Conservation (phyloP, 2,888 invertebrate species). For the Mycalesis mineus region DNA sequence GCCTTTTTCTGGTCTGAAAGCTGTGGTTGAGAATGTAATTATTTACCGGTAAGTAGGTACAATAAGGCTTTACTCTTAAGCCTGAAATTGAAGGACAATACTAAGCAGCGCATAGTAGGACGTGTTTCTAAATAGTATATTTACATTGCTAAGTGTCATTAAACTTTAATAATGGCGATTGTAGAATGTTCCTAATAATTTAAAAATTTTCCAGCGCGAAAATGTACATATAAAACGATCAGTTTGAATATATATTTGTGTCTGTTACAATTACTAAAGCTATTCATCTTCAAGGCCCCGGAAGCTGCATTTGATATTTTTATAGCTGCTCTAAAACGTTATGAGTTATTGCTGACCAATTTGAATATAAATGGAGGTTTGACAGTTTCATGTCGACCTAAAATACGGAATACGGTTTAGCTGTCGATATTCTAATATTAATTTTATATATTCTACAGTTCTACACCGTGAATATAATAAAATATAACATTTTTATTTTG, state of each 20-base stretch:
- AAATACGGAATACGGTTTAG: slow-evolving; percentile 23
- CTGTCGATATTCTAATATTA: background rate
- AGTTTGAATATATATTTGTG: background rate
- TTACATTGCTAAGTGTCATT: too few relatives aligned
- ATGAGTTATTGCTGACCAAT: slow-evolving; percentile 67
- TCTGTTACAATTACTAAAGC: slow-evolving; percentile 2
- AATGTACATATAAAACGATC: background rate
- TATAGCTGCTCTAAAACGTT: slow-evolving; percentile 65
- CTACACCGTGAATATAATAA: too few relatives aligned
- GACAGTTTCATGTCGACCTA: slow-evolving; percentile 55
- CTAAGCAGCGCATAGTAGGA: too few relatives aligned
- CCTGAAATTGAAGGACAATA: too few relatives aligned
- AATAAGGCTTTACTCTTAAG: too few relatives aligned
- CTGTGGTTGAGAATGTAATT: too few relatives aligned
- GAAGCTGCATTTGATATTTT: slow-evolving; percentile 69
- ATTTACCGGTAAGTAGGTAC: too few relatives aligned
- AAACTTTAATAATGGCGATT: too few relatives aligned
- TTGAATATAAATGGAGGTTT: slow-evolving; percentile 68
- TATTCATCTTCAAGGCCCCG: slow-evolving; percentile 3
- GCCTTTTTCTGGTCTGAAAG: too few relatives aligned
- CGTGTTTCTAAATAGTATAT: too few relatives aligned
- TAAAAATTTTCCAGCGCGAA: background rate
- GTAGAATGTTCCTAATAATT: background rate
- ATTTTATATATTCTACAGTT: background rate
- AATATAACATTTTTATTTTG: too few relatives aligned